Base-by-base conservation (phyloP, 2,113 vertebrate species). In the Vanacampus margaritifer region DNA sequence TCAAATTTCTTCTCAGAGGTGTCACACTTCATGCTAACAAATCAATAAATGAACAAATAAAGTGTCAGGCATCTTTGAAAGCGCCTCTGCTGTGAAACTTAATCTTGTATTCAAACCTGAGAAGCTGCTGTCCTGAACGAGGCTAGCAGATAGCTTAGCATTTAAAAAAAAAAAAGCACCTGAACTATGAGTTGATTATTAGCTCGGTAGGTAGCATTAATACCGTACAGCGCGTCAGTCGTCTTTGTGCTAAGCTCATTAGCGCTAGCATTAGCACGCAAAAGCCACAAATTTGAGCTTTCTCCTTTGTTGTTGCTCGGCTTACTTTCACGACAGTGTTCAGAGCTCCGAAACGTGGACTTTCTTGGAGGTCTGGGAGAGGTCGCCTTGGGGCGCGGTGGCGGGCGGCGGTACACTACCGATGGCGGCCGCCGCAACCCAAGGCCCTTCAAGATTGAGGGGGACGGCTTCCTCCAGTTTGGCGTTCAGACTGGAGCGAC, bases 291-390 rank as follows among this genome's bases (percentile, higher is more conserved):
- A 10, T 7, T 5, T 13, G 3, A 14, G n/a, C 41, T 39, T 61
- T 13, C 36, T 14, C 21, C 36, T 24, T 7, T 2, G 5, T n/a
- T 37, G 21, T 57, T 39, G 24, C 7, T 2, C 17, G 9, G 10
- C 28, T 58, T 16, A 46, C 51, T 59, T n/a, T 9, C 11, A 24
- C 17, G 65, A n/a, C 36, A 12, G 65, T 57, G 59, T 90, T 93
- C 95, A 99, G 91, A 99, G 93, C 28, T 96, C 95, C 5, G 96
- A 98, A 77, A 97, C 95, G 87, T 94, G 90, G 75, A 99, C 94
- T 63, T 36, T 39, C 75, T 93, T 89, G 0, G 90, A 88, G 75
- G 93, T 63, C 92, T 89, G 73, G 91, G 70, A 69, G 93, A 93
- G 56, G 0, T 93, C 87, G 58, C 91, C 93, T 76, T 94, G 93